A percentile compares a stretch with the other conserved stretches of the same genome.
These are phyloP conservation scores for Diplodus sargus DNA, from an alignment of 2,797 vertebrate genomes.

Conservation along the genomic window DNA sequence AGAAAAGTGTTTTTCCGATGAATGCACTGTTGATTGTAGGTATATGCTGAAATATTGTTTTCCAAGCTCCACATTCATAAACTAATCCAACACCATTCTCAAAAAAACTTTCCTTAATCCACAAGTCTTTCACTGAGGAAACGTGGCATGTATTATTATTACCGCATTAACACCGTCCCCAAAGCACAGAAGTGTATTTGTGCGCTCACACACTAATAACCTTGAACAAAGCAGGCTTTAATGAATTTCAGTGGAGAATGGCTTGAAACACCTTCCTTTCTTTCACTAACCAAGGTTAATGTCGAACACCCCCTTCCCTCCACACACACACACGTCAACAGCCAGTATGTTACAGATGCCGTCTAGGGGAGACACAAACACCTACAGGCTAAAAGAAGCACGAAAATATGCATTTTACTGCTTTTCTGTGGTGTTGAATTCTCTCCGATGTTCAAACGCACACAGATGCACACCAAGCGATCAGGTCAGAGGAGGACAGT, in stretches of 20 bases:
- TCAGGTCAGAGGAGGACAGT: conserved; percentile 35
- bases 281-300: conserved; percentile 68
- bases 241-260: conserved; percentile 63
- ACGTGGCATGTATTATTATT: conserved; percentile 46
- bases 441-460: not conserved
- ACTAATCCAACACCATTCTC: conserved; percentile 8
- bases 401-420: not conserved
- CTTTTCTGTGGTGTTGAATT: not conserved
- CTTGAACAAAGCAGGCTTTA: conserved; percentile 76
- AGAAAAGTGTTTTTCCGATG: conserved; percentile 17
- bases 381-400: not conserved
- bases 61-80: not conserved
- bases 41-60: not conserved
- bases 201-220: conserved; percentile 52
- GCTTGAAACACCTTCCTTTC: conserved; percentile 64
- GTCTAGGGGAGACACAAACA: not conserved
- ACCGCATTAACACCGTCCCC: conserved; percentile 27
- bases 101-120: conserved; percentile 35
- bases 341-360: conserved; percentile 2
- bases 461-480: not conserved
- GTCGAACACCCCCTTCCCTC: conserved; percentile 37
- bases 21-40: not conserved
- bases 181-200: conserved; percentile 22
- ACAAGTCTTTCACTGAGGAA: conserved; percentile 19
- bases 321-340: conserved; percentile 36